These are phyloP conservation scores for Fissipunctia ypsillon DNA, from an alignment of 2,888 invertebrate genomes.

Conservation along the genomic window DNA sequence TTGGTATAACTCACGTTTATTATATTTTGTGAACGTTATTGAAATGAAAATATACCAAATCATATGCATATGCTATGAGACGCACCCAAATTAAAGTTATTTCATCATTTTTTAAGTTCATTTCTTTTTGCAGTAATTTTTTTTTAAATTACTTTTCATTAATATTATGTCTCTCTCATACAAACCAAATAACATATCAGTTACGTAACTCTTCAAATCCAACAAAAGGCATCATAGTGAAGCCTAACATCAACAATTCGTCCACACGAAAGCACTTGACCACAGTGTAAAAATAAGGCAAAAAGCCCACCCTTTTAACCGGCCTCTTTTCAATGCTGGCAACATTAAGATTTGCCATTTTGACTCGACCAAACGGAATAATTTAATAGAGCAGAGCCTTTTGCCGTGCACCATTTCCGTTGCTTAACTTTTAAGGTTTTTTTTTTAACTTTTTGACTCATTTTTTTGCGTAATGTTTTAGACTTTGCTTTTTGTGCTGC, in stretches of 20 bases:
- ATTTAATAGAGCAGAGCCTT: conserved; percentile 86
- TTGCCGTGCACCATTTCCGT: conserved; percentile 76
- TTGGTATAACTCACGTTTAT: too few relatives aligned
- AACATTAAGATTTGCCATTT: conserved; percentile 84
- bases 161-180: background rate
- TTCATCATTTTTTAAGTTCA: too few relatives aligned
- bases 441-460: conserved; percentile 56
- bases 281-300: conserved; percentile 61
- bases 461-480: conserved; percentile 49
- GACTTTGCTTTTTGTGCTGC: conserved; percentile 34
- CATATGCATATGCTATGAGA: too few relatives aligned
- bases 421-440: conserved; percentile 70
- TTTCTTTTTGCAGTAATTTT: too few relatives aligned
- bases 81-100: too few relatives aligned
- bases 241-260: conserved; percentile 53
- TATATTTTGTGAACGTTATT: too few relatives aligned
- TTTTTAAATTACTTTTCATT: too few relatives aligned
- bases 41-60: too few relatives aligned
- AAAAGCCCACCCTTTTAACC: conserved; percentile 71
- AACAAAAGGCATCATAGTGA: conserved; percentile 26
- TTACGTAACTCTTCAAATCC: conserved; percentile 4
- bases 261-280: conserved; percentile 62
- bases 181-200: conserved; percentile 14
- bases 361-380: conserved; percentile 85
- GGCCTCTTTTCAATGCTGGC: conserved; percentile 79